Evolutionary conservation across 2,888 invertebrate genomes (phyloP), one percentile per base, ranked within the genome.

Genomic region (Caenorhabditis parvicauda): DNA sequence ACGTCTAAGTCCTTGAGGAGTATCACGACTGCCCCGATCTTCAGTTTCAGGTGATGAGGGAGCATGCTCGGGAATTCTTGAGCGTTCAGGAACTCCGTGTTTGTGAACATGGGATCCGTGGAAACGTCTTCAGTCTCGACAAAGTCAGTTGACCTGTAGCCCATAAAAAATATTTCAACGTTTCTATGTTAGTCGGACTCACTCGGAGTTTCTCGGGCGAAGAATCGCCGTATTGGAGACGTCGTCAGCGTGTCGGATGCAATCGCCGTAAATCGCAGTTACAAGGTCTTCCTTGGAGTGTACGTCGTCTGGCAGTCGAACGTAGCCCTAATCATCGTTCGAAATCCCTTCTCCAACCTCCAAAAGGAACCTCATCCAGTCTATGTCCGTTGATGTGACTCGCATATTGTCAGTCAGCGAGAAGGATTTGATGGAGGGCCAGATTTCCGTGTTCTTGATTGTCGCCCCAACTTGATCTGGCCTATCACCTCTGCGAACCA

Each of bases 321-420:
- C n/a, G 7, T 47, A 43, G 4, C 14, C 39, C 38, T 22, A 27
- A 7, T 52, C 44, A 12, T 17, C 43, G 22, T n/a, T 22, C 12
- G 32, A 17, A 22, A 9, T 25, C 7, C 24, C 52, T 21, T 52
- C 52, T 19, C 52, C 52, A 21, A 52, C 17, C 1, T 25, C 44
- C 12, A 52, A 14, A 3, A 52, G 52, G 12, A 43, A 44, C 17
- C n/a, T n/a, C n/a, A n/a, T 45, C 17, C 37, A 52, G 19, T 52
- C 28, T 4, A 21, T 22, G 4, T 21, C 7, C 17, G 19, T 44
- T 3, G 17, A 19, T 4, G 14, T 12, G 21, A 39, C 46, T 35
- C 53, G 7, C 22, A 46, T 32, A 21, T 53, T 53, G 17, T 29
- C 25, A 5, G n/a, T 49, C 29, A 54, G 42, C 24, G 7, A 14